Base-by-base conservation (phyloP, 2,113 vertebrate genomes). In the Rutilus rutilus region DNA sequence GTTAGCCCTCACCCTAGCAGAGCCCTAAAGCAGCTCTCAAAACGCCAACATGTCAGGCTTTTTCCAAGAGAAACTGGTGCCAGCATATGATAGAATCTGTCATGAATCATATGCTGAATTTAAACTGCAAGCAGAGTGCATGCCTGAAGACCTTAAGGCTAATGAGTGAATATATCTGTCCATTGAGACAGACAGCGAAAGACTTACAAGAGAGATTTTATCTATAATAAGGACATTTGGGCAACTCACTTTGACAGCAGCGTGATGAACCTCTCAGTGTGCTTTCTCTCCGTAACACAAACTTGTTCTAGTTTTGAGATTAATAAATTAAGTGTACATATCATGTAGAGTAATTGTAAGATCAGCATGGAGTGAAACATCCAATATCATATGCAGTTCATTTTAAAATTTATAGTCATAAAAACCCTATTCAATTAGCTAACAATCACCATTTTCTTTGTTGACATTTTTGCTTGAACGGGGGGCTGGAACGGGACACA, bases 161-260 rank as follows among this genome's bases (percentile, higher is more conserved):
- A 83, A 83, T 83, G 65, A 83, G 67, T 57, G 47, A 82, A 30
- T 82, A 65, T 65, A 33, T 81, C 39, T 50, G 42, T 65, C 78
- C 7, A 1, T 21, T 65, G 64, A 83, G 45, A 67, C 78, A 6
- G 78, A 81, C 57, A 21, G 42, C 39, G 2, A 81, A 25, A 81
- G 64, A 54, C 25, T 52, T 57, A 54, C 47, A 27, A 12, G 65
- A 17, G 65, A 73, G 82, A 83, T 39, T 27, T 74, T 71, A 39
- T 57, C 30, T 71, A 71, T 73, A 83, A 83, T 73, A 83, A 71
- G 50, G 67, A 73, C 67, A 59, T 60, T 62, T 59, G 67, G 33
- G 21, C 50, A 59, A 21, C 50, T 42, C 52, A 42, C 15, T 54
- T 83, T 59, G 67, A 83, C 82, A 73, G 5, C 47, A 57, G 11